phyloP scores from a whole-genome alignment of 2,797 vertebrate species.

The Chaetodon trifasciatus region DNA sequence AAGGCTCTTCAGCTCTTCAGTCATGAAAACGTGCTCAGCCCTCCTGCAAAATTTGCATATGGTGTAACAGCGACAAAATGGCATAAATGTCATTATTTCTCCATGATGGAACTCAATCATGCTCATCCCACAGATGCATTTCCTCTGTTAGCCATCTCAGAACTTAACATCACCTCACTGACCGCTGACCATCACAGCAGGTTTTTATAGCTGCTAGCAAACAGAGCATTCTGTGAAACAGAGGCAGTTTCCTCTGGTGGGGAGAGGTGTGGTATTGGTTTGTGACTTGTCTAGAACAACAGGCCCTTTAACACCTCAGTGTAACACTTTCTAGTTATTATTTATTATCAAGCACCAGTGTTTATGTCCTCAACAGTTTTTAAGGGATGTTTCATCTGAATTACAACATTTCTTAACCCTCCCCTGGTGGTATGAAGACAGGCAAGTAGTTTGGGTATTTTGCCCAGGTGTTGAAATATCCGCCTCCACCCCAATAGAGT shows the following conservation, averaged over 20 bases:
- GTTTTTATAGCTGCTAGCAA: conserved; percentile 31
- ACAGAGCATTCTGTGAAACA: conserved; percentile 32
- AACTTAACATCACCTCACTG: background rate
- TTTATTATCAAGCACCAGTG: background rate
- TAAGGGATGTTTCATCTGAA: background rate
- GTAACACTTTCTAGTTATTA: background rate
- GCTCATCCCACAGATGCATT: background rate
- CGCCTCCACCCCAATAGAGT: background rate
- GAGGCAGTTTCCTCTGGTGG: conserved; percentile 45
- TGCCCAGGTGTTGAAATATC: conserved; percentile 6
- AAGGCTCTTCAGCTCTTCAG: background rate
- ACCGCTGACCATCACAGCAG: background rate
- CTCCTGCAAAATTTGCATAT: background rate
- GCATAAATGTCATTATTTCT: conserved; percentile 8
- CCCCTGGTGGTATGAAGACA: background rate
- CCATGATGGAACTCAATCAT: background rate
- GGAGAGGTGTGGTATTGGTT: conserved; percentile 13
- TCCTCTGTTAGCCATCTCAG: background rate
- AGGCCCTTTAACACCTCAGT: background rate
- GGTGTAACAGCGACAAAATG: background rate
- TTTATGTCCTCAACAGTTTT: background rate
- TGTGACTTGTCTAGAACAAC: conserved; percentile 7
- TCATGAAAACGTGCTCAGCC: background rate
- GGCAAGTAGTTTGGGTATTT: background rate
- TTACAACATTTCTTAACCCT: background rate